Evolutionary conservation across 2,113 vertebrate species (phyloP).

Genomic region (Montifringilla adamsi): DNA sequence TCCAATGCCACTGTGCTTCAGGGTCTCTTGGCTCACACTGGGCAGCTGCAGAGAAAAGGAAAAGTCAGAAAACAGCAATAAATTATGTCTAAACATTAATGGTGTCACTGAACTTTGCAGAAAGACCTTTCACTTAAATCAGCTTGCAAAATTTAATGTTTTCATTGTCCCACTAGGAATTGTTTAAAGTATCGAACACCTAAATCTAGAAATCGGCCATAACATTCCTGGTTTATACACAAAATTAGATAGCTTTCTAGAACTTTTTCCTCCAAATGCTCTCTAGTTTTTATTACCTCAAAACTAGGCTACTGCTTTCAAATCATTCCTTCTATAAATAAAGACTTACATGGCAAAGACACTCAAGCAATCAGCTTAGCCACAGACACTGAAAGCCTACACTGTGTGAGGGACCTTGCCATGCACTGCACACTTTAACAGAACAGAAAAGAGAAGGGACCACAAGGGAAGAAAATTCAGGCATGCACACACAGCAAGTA

Average conservation of each 20-base stretch:
- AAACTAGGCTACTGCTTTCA: neutral
- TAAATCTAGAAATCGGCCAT: neutral
- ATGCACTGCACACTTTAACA: neutral
- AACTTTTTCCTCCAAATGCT: neutral
- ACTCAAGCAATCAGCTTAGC: neutral
- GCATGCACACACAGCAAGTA: neutral
- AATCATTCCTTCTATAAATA: neutral
- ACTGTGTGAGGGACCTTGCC: neutral
- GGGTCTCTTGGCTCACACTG: conserved; percentile 95
- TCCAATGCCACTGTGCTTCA: conserved; percentile 97
- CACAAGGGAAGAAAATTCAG: neutral
- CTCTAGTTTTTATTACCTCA: neutral
- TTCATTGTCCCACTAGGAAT: neutral
- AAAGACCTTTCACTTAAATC: neutral
- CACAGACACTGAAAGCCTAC: neutral
- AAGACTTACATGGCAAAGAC: neutral
- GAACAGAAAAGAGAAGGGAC: neutral
- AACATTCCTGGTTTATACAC: neutral
- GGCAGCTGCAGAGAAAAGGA: conserved; percentile 79
- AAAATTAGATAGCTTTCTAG: neutral
- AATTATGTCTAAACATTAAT: neutral
- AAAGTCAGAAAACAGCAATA: neutral
- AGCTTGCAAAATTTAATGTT: neutral
- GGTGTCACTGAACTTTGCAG: neutral
- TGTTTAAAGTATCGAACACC: neutral